phyloP scores from a whole-genome alignment of 2,888 invertebrate species.

The Cerceris ruficornis region DNA sequence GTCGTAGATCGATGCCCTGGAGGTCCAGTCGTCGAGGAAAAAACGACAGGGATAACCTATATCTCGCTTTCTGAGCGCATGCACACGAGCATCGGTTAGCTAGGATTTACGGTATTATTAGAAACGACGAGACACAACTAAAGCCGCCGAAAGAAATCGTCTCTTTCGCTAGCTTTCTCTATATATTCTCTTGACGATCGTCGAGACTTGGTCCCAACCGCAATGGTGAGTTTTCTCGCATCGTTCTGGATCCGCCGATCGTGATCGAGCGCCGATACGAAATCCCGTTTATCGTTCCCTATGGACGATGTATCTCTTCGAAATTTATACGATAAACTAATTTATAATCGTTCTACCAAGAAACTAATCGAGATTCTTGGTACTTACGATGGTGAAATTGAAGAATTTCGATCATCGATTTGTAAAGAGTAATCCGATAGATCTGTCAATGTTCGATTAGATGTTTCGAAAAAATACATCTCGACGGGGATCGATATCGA shows the following conservation, averaged over 20 bases:
- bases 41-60: slow-evolving; percentile 23
- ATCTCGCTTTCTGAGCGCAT: slow-evolving; percentile 25
- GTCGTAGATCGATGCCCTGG: slow-evolving; percentile 29
- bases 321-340: background rate
- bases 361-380: background rate
- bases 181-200: slow-evolving; percentile 48
- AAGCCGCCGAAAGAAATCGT: slow-evolving; percentile 30
- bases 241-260: slow-evolving; percentile 30
- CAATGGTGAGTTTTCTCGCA: slow-evolving; percentile 46
- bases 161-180: slow-evolving; percentile 21
- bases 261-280: slow-evolving; percentile 43
- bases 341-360: background rate
- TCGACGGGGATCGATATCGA: background rate
- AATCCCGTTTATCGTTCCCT: slow-evolving; percentile 18
- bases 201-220: slow-evolving; percentile 63
- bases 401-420: background rate
- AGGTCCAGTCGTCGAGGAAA: slow-evolving; percentile 33
- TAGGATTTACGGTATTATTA: slow-evolving; percentile 36
- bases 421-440: background rate
- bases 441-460: background rate
- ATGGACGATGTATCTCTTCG: slow-evolving; percentile 14
- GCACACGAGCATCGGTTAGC: slow-evolving; percentile 24
- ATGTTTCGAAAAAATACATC: background rate
- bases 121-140: slow-evolving; percentile 51
- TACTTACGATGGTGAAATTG: background rate